These are phyloP conservation scores for Acrobeloides nanus DNA, from an alignment of 2,888 invertebrate species.

Conservation along the genomic window DNA sequence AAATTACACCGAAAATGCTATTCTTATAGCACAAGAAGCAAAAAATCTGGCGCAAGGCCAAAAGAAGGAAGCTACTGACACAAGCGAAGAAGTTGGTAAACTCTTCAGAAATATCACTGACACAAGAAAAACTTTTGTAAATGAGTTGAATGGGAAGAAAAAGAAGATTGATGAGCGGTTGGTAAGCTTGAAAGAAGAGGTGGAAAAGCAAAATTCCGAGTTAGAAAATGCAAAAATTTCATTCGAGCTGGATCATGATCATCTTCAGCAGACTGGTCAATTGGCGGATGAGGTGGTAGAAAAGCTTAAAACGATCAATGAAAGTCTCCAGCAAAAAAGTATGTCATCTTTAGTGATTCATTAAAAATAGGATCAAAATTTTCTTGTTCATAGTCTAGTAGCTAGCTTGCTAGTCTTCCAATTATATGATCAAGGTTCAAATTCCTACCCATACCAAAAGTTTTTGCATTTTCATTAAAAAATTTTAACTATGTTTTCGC, in stretches of 20 bases:
- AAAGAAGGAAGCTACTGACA: background rate
- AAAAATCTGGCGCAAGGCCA: conserved; percentile 6
- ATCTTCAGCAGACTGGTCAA: background rate
- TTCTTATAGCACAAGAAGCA: conserved; percentile 13
- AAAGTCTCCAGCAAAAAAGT: background rate
- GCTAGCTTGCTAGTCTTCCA: no score
- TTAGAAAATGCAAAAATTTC: no score
- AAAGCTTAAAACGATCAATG: background rate
- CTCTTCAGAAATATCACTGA: background rate
- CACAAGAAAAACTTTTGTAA: background rate
- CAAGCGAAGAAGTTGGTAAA: background rate
- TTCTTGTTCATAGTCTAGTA: no score
- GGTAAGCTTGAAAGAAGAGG: background rate
- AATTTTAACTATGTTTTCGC: no score
- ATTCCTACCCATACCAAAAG: no score
- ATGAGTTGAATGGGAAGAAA: conserved; percentile 14
- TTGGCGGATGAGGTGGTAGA: background rate
- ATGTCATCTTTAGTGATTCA: background rate
- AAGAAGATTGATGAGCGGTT: conserved; percentile 11
- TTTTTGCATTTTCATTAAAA: no score
- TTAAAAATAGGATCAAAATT: no score
- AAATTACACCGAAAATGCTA: conserved; percentile 26
- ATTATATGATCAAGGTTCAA: no score
- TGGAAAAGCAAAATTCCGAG: conserved; percentile 6
- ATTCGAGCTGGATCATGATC: background rate